These are phyloP conservation scores for Sceliomorpha sp. DNA, from an alignment of 2,888 invertebrate species.

Conservation along the genomic window DNA sequence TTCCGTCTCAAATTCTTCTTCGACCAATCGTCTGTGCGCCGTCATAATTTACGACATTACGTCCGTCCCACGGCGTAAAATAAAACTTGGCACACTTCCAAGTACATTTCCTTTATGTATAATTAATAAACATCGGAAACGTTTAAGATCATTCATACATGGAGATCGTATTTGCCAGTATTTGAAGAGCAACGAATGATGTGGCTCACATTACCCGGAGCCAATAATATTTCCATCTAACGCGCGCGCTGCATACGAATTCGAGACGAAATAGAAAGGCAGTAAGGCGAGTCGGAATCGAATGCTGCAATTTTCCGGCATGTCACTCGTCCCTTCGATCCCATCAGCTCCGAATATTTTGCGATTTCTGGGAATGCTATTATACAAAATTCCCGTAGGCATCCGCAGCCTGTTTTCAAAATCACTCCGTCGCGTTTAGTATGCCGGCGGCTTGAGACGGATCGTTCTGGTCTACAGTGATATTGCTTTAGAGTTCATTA, in stretches of 20 bases:
- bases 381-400: slow-evolving; percentile 73
- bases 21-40: no score
- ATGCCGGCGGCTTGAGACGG: slow-evolving; percentile 64
- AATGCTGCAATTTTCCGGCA: slow-evolving; percentile 76
- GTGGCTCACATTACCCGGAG: no score
- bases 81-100: no score
- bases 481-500: slow-evolving; percentile 66
- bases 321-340: slow-evolving; percentile 70
- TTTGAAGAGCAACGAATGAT: no score
- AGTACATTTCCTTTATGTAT: no score
- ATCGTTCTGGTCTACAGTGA: slow-evolving; percentile 75
- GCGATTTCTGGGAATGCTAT: slow-evolving; percentile 53
- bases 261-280: slow-evolving; percentile 37
- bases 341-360: slow-evolving; percentile 67
- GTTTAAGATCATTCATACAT: no score
- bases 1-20: no score
- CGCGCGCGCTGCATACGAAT: slow-evolving; percentile 37
- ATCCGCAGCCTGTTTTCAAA: slow-evolving; percentile 72
- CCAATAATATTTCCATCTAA: slow-evolving; percentile 31
- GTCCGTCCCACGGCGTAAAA: no score
- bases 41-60: no score
- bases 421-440: slow-evolving; percentile 72
- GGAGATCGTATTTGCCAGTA: no score
- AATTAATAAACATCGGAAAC: no score
- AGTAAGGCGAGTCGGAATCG: slow-evolving; percentile 61